phyloP scores from a whole-genome alignment of 1,140 invertebrate species.

The Atopsyche davidsoni region DNA sequence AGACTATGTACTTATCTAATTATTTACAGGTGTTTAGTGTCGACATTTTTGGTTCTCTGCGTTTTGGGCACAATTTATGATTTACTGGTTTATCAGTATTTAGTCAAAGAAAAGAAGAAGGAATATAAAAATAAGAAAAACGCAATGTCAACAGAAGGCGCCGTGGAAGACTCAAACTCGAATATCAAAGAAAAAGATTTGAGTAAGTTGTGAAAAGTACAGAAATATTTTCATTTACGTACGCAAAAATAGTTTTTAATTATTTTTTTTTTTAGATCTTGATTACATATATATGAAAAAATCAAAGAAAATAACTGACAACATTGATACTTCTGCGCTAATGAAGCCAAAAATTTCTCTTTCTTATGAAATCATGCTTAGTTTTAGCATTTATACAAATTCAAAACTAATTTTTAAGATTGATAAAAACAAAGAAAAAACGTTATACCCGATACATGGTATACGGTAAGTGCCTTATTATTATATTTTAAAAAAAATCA shows the following conservation, averaged over 20 bases:
- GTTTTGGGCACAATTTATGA: slow-evolving; percentile 10
- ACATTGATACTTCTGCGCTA: not conserved
- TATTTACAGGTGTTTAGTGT: slow-evolving; percentile 1
- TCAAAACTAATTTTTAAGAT: slow-evolving; percentile 4
- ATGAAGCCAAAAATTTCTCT: slow-evolving; percentile 1
- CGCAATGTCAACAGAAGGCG: not conserved
- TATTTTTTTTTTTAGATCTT: not conserved
- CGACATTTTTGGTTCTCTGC: not conserved
- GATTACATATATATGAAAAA: not conserved
- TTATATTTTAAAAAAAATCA: not conserved
- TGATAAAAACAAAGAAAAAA: not conserved
- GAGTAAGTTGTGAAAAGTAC: no score
- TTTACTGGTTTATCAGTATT: not conserved
- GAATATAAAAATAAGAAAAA: not conserved
- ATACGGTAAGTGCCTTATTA: slow-evolving; percentile 6
- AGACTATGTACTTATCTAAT: not conserved
- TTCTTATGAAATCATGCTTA: slow-evolving; percentile 4
- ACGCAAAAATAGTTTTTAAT: not conserved
- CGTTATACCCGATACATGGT: slow-evolving; percentile 7
- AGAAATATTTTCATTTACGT: not conserved
- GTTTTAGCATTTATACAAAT: slow-evolving; percentile 20
- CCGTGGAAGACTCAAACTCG: not conserved
- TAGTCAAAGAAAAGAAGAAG: no score
- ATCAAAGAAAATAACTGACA: not conserved
- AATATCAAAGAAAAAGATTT: not conserved